Percentiles rank a stretch among this genome's conserved stretches.
Evolutionary conservation across 2,113 vertebrate species (phyloP).

Genomic region (Chionis minor): DNA sequence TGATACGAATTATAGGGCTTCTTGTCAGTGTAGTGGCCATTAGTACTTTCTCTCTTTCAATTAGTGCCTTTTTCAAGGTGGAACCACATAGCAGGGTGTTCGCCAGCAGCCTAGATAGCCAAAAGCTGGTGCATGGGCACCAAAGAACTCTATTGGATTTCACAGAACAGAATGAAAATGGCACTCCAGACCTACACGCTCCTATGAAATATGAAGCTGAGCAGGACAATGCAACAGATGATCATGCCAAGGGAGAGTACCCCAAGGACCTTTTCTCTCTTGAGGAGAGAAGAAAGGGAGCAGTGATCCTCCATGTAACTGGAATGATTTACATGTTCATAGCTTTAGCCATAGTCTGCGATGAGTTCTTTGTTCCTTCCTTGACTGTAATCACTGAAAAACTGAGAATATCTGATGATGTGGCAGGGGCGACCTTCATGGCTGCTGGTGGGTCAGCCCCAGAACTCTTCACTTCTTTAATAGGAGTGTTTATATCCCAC

Average conservation of each 20-base stretch:
- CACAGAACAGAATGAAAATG: slow-evolving; percentile 72
- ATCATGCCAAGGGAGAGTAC: slow-evolving; percentile 84
- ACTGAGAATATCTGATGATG: slow-evolving; percentile 92
- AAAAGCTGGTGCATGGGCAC: slow-evolving; percentile 55
- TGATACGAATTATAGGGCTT: slow-evolving; percentile 84
- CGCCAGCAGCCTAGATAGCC: slow-evolving; percentile 53
- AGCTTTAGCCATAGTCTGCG: slow-evolving; percentile 95
- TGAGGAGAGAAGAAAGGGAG: slow-evolving; percentile 85
- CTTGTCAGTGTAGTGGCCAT: slow-evolving; percentile 86
- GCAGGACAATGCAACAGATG: slow-evolving; percentile 62
- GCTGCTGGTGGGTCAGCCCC: slow-evolving; percentile 97
- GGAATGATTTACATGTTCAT: slow-evolving; percentile 99
- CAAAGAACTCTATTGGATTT: slow-evolving; percentile 93
- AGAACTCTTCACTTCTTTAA: slow-evolving; percentile 98
- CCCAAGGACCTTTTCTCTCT: slow-evolving; percentile 88
- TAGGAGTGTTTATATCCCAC: slow-evolving; percentile 96
- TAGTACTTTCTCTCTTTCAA: slow-evolving; percentile 84
- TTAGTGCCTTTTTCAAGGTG: slow-evolving; percentile 89
- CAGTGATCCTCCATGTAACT: slow-evolving; percentile 89
- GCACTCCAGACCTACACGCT: slow-evolving; percentile 69
- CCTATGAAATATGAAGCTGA: slow-evolving; percentile 72
- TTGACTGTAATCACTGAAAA: slow-evolving; percentile 98
- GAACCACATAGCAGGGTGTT: slow-evolving; percentile 69
- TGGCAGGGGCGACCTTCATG: slow-evolving; percentile 98
- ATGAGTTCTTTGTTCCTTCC: slow-evolving; percentile 98